A percentile compares a stretch with the other conserved stretches of the same genome.
Conservation (phyloP, 2,113 vertebrate genomes). For the Pristiophorus japonicus region DNA sequence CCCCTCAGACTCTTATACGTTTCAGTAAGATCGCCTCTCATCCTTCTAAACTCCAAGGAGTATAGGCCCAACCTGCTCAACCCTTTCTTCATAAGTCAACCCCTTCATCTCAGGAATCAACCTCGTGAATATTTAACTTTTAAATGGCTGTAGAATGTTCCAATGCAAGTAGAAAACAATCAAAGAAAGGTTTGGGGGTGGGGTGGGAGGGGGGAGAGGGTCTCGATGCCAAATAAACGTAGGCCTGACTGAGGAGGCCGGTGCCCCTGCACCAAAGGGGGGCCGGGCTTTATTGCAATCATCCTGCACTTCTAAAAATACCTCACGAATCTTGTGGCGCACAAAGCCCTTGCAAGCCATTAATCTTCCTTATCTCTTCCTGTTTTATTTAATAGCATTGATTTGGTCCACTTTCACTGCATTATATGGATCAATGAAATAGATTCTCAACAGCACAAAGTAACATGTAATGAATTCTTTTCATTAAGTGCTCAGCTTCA, state of each 20-base stretch:
- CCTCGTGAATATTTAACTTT: background rate
- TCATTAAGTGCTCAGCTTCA: slow-evolving; percentile 47
- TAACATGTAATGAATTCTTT: slow-evolving; percentile 47
- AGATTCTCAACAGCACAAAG: slow-evolving; percentile 39
- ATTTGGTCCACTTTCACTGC: slow-evolving; percentile 55
- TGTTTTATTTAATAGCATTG: slow-evolving; percentile 49
- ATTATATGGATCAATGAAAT: slow-evolving; percentile 47
- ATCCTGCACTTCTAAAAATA: background rate
- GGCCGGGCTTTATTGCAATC: background rate
- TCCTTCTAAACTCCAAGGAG: too few species aligned
- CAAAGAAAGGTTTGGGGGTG: background rate
- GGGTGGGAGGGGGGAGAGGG: too few species aligned
- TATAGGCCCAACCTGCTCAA: too few species aligned
- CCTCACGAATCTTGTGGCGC: slow-evolving; percentile 33
- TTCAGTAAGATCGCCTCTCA: too few species aligned
- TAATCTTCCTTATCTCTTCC: slow-evolving; percentile 47
- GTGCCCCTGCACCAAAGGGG: background rate
- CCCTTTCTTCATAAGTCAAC: too few species aligned
- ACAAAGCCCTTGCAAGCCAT: slow-evolving; percentile 40
- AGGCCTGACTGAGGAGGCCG: background rate
- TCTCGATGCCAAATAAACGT: background rate
- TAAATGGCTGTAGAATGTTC: background rate
- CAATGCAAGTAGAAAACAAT: background rate
- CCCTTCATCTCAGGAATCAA: too few species aligned
- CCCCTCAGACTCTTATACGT: too few species aligned